Base-by-base conservation (phyloP, 1,140 invertebrate species). In the Drosophila nebulosa region DNA sequence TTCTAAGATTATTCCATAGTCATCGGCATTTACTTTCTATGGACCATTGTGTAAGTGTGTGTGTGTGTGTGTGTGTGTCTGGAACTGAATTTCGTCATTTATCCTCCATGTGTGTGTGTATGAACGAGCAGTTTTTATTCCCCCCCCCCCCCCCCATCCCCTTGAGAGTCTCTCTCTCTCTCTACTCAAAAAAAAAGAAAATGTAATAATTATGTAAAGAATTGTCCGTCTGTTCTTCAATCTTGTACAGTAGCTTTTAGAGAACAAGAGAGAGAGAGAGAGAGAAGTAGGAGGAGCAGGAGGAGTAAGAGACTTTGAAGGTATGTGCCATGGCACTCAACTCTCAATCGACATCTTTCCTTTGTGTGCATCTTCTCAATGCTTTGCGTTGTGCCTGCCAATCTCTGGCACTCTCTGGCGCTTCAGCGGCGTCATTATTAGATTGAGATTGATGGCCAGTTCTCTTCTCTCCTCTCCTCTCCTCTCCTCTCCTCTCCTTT, bases 191-290 rank as follows among this genome's bases (percentile, higher is more conserved):
- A 16, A 74, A 74, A 65, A 59, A 70, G 52, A 84, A 76, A 86
- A 80, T 61, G 74, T 85, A 80, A 85, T 85, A 86, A 86, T 86
- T 85, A 85, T 84, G 77, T 79, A 84, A 85, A 86, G 74, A 83
- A 79, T 79, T 76, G 59, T 10, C 46, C 66, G 57, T 32, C 69
- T 22, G 65, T 35, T 22, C 59, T 36, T 27, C 51, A 24, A 26
- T 65, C 50, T 57, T 56, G 51, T 65, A 69, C 72, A 66, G 80
- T 85, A 77, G 80, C 72, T 67, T 68, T 67, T 32, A n/a, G n/a
- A n/a, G n/a, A n/a, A 35, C 46, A 53, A 30, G 9, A 35, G n/a
- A n/a, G n/a, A n/a, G n/a, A n/a, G n/a, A n/a, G n/a, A 16, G 9
- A 6, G 5, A 6, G 14, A 22, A 42, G n/a, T 60, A 36, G 57